These are phyloP conservation scores for Scelioninae gen. 1 DNA, from an alignment of 2,888 invertebrate genomes.

Conservation along the genomic window DNA sequence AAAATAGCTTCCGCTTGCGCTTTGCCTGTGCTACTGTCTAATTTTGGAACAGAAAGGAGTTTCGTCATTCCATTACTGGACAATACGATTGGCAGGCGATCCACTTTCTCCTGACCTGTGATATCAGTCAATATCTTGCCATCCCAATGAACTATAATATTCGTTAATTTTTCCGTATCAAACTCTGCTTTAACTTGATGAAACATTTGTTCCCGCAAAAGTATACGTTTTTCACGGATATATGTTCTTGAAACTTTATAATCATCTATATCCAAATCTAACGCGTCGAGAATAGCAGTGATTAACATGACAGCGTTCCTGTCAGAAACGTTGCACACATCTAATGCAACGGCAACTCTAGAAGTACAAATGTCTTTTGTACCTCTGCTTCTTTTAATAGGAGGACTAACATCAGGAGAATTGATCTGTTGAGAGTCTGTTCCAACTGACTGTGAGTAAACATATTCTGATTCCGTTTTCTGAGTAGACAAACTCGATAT, in stretches of 20 bases:
- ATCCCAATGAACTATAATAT: conserved; percentile 27
- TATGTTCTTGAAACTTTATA: conserved; percentile 13
- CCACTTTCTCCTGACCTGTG: conserved; percentile 2
- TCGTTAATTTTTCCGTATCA: conserved; percentile 15
- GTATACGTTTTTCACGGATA: not conserved
- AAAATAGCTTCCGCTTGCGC: conserved; percentile 34
- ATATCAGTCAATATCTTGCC: conserved; percentile 18
- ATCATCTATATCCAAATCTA: not conserved
- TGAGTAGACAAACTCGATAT: too few species aligned
- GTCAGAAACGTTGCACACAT: not conserved
- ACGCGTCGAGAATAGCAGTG: not conserved
- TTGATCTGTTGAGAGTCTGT: not conserved
- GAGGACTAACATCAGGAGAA: not conserved
- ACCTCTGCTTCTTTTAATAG: not conserved
- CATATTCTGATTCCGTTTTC: not conserved
- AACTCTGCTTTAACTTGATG: conserved; percentile 21
- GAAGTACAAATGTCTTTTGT: not conserved
- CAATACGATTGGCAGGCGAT: conserved; percentile 23
- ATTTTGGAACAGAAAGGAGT: conserved; percentile 43
- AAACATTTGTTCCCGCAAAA: conserved; percentile 6
- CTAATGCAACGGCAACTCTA: conserved; percentile 1
- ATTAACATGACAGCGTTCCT: not conserved
- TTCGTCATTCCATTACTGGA: conserved; percentile 20
- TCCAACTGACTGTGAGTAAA: not conserved
- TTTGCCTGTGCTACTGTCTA: conserved; percentile 24